These are phyloP conservation scores for Xylophagus ater DNA, from an alignment of 2,888 invertebrate genomes.

Conservation along the genomic window DNA sequence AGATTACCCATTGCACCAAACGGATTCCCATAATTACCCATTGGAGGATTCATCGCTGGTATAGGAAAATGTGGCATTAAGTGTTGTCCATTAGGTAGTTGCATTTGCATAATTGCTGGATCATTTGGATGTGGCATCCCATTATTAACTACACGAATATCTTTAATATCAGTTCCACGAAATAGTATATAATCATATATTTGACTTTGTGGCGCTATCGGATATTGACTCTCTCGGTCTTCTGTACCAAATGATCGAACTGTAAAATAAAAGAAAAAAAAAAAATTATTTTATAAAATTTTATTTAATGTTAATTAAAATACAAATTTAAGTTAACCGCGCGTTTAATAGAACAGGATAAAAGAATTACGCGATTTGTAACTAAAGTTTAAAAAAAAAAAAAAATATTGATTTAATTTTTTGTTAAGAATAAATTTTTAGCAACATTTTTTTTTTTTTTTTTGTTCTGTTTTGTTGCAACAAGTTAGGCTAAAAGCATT, in stretches of 20 bases:
- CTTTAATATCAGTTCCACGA: conserved; percentile 96
- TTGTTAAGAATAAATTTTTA: too few species aligned
- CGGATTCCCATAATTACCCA: conserved; percentile 35
- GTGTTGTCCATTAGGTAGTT: conserved; percentile 57
- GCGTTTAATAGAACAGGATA: too few species aligned
- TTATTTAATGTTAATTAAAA: too few species aligned
- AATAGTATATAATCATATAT: conserved; percentile 98
- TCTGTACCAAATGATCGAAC: conserved; percentile 99
- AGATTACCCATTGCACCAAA: conserved; percentile 36
- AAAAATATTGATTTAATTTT: too few species aligned
- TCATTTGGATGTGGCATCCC: conserved; percentile 82
- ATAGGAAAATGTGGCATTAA: conserved; percentile 59
- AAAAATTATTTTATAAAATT: too few species aligned
- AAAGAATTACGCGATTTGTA: too few species aligned
- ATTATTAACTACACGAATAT: conserved; percentile 90
- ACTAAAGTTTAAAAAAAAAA: too few species aligned
- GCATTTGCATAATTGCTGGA: conserved; percentile 94
- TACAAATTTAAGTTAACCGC: too few species aligned
- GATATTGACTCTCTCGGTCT: conserved; percentile 89
- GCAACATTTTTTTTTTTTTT: too few species aligned
- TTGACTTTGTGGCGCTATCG: conserved; percentile 93
- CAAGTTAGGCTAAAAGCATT: too few species aligned
- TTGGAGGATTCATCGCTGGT: conserved; percentile 51
- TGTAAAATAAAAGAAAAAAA: conserved; percentile 42
- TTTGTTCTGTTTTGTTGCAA: too few species aligned